These are phyloP conservation scores for Lycaon pictus DNA, from an alignment of 2,113 vertebrate genomes.

Conservation along the genomic window DNA sequence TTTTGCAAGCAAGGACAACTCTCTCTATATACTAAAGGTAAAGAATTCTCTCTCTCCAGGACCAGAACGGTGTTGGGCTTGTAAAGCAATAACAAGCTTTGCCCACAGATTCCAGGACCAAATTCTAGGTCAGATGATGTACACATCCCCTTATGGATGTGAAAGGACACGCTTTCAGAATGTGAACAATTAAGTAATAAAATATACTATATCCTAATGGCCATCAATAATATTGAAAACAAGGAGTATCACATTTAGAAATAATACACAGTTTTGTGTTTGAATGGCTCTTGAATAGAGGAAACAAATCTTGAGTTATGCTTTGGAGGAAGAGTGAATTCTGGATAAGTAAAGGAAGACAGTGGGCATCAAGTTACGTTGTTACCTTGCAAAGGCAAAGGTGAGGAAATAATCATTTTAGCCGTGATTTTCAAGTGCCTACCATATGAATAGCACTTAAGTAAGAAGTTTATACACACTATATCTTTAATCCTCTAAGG, in stretches of 20 bases:
- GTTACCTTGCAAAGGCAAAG: no score
- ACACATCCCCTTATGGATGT: accelerated
- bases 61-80: background rate
- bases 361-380: background rate
- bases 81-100: background rate
- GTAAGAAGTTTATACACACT: background rate
- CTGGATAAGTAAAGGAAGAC: background rate
- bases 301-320: background rate
- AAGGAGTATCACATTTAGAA: background rate
- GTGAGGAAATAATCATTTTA: background rate
- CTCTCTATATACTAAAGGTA: background rate
- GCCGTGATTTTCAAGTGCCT: background rate
- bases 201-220: background rate
- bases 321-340: background rate
- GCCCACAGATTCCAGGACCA: background rate
- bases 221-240: background rate
- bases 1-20: accelerated
- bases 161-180: background rate
- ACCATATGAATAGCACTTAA: accelerated
- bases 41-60: background rate
- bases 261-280: background rate
- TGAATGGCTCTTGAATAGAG: background rate
- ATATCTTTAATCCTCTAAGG: background rate
- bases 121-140: background rate
- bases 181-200: background rate